Evolutionary conservation across 2,113 vertebrate species (phyloP).

Genomic region (Neodon shergylaensis): DNA sequence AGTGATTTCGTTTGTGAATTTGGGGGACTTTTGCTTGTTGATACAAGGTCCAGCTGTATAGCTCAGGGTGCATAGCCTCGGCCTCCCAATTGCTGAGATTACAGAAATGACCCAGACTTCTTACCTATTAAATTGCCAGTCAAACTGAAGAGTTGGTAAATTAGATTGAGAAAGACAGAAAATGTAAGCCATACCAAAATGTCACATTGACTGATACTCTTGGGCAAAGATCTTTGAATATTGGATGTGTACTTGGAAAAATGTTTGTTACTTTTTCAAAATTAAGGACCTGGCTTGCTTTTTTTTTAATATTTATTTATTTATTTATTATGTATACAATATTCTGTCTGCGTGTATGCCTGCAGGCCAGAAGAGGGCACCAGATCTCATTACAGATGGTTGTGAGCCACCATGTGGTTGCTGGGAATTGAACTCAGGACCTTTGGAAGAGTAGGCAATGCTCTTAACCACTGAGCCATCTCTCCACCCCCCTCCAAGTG

Average conservation of each 20-base stretch:
- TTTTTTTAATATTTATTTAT: too few relatives aligned
- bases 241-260: neutral
- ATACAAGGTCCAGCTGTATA: neutral
- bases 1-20: neutral
- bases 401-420: too few relatives aligned
- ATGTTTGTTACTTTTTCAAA: conserved; percentile 53
- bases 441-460: too few relatives aligned
- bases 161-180: conserved; percentile 56
- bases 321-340: too few relatives aligned
- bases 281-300: conserved; percentile 5
- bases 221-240: conserved; percentile 13
- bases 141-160: conserved; percentile 51
- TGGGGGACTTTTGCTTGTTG: neutral
- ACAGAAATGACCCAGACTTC: neutral
- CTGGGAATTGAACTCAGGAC: too few relatives aligned
- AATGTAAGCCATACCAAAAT: conserved; percentile 48
- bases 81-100: neutral
- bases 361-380: too few relatives aligned
- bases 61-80: too few relatives aligned
- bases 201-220: neutral
- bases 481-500: too few relatives aligned
- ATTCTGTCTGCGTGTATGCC: too few relatives aligned
- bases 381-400: too few relatives aligned
- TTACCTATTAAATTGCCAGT: conserved; percentile 45
- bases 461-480: too few relatives aligned